Evolutionary conservation across 2,797 vertebrate genomes (phyloP).

Genomic region (Eremophila alpestris): DNA sequence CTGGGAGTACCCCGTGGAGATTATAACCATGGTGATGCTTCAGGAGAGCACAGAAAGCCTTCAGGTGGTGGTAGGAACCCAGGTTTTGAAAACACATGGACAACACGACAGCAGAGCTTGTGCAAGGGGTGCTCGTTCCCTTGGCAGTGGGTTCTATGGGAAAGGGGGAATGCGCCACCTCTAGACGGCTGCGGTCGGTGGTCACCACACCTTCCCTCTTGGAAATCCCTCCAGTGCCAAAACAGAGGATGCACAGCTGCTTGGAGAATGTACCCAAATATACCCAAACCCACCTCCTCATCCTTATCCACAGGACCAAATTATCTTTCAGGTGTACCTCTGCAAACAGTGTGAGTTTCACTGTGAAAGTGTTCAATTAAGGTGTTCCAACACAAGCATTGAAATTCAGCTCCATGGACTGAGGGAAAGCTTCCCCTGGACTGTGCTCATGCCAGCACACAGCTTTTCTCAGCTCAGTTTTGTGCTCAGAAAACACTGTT

Average conservation of each 20-base stretch:
- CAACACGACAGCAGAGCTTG: accelerated
- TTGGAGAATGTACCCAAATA: background rate
- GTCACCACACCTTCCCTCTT: background rate
- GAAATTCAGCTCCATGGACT: background rate
- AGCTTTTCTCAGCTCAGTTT: background rate
- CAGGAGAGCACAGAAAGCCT: background rate
- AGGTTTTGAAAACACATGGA: background rate
- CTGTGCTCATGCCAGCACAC: background rate
- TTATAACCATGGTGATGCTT: background rate
- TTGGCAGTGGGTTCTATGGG: background rate
- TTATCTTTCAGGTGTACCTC: background rate
- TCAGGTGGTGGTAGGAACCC: background rate
- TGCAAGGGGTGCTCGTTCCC: background rate
- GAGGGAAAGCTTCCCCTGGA: background rate
- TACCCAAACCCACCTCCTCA: background rate
- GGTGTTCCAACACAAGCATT: background rate
- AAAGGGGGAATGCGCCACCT: constrained; percentile 16
- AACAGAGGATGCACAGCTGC: background rate
- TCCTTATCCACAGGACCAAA: background rate
- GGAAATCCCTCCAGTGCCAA: background rate
- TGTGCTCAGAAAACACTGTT: background rate
- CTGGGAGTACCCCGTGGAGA: background rate
- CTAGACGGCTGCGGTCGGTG: background rate
- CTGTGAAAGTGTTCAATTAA: background rate
- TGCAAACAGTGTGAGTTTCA: background rate